Conservation (phyloP, 2,888 invertebrate species). For the Elysia crispata region DNA sequence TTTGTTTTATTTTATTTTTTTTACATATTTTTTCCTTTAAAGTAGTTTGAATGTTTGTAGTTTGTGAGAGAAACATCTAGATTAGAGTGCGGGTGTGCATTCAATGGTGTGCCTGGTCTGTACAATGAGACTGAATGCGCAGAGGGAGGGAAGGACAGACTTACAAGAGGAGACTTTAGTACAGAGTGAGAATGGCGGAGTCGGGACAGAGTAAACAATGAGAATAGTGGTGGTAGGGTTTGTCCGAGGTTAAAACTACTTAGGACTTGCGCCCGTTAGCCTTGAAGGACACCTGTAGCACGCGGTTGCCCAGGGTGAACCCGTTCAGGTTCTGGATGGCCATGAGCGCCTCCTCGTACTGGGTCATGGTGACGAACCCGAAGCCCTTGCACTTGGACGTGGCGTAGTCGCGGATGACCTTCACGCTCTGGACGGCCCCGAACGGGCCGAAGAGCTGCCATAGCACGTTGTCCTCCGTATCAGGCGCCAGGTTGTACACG, state of each 20-base stretch:
- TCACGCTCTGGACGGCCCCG: slow-evolving; percentile 97
- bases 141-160: no score
- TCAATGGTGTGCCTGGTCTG: no score
- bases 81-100: no score
- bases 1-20: no score
- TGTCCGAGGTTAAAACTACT: slow-evolving; percentile 15
- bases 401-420: slow-evolving; percentile 95
- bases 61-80: no score
- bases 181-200: not conserved
- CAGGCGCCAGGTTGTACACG: slow-evolving; percentile 93
- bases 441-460: slow-evolving; percentile 98
- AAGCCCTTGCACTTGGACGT: slow-evolving; percentile 99
- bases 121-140: no score
- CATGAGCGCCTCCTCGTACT: slow-evolving; percentile 96
- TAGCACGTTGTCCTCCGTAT: slow-evolving; percentile 92
- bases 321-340: slow-evolving; percentile 98
- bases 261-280: slow-evolving; percentile 82
- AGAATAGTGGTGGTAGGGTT: no score
- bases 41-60: no score
- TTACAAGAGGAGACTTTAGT: no score
- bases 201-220: not conserved
- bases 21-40: no score
- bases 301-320: slow-evolving; percentile 95
- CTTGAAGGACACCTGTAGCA: slow-evolving; percentile 98
- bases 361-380: slow-evolving; percentile 98